Evolutionary conservation across 2,888 invertebrate species (phyloP), one percentile per base, ranked within the genome.

Genomic region (Aporophyla nigra): DNA sequence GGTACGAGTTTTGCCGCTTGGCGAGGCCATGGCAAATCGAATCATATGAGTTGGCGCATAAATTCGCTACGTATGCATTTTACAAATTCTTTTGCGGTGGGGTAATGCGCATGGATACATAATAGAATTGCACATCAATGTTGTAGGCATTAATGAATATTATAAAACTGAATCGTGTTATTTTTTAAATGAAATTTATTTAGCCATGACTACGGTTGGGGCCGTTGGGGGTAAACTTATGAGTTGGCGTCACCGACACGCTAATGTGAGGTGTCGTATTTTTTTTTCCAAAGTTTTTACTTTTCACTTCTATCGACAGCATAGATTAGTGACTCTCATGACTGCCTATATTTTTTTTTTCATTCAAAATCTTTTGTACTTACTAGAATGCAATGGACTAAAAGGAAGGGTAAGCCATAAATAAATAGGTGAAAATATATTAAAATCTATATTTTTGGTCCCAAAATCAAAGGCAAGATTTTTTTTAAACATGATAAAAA

Each of bases 391-490:
- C 4, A 53, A 16, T 12, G 16, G 12, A 19, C 10, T 3, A 27
- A 19, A 43, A 16, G 16, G 19, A 49, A 19, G 19, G 24, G 14
- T 21, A 54, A 2, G 19, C 27, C 21, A 53, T 4, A 33, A 77
- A 49, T 58, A 21, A 58, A 53, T 58, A 49, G 10, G n/a, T 40
- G 16, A 79, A 59, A 12, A n/a, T 14, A 53, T 54, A 53, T 43
- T 19, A 61, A 74, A 73, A 78, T 19, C 56, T 83, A 68, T 83
- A 80, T 83, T 80, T 74, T 82, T 74, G 84, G 76, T 73, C 84
- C 82, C 80, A 73, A 73, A 61, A 76, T 62, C 58, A 79, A 79
- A 83, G 76, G 62, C 76, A 76, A 67, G 51, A 67, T 49, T 53
- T n/a, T 33, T 62, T 66, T 2, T 68, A 69, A 69, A 69, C 51